These are phyloP conservation scores for Liparis tanakae DNA, from an alignment of 2,797 vertebrate genomes.

Conservation along the genomic window DNA sequence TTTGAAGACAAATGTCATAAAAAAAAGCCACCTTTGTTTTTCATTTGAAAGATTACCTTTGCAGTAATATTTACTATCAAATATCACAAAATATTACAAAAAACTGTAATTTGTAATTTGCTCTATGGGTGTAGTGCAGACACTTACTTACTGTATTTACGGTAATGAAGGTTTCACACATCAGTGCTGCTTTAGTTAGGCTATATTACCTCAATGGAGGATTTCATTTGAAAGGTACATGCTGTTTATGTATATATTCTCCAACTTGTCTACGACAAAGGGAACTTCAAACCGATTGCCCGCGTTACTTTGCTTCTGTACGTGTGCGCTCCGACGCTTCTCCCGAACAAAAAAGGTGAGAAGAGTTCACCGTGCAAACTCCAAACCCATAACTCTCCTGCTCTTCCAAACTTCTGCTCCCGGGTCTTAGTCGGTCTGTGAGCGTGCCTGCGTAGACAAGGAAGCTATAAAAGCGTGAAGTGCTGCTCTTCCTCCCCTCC, in stretches of 20 bases:
- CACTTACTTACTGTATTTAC: neutral
- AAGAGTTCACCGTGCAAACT: slow-evolving; percentile 43
- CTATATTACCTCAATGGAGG: too few species aligned
- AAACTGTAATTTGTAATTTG: too few species aligned
- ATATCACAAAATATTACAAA: too few species aligned
- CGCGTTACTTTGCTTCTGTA: neutral
- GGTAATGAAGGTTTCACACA: neutral
- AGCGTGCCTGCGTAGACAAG: slow-evolving; percentile 65
- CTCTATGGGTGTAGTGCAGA: neutral
- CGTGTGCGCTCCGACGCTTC: slow-evolving; percentile 1
- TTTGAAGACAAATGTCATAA: neutral
- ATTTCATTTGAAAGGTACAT: neutral
- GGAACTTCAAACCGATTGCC: too few species aligned
- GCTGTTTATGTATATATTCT: neutral
- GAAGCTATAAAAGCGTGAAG: slow-evolving; percentile 74
- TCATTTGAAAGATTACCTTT: neutral
- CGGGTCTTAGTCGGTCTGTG: slow-evolving; percentile 54
- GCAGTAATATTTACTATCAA: neutral
- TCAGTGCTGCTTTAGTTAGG: neutral
- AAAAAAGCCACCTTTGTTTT: neutral
- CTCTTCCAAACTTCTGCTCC: slow-evolving; percentile 47
- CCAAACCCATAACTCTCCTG: slow-evolving; percentile 61
- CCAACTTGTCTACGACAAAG: too few species aligned
- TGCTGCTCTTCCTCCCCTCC: slow-evolving; percentile 59
- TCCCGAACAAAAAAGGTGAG: slow-evolving; percentile 36